Base-by-base conservation (phyloP, 2,888 invertebrate genomes). In the Tetramorium bicarinatum region DNA sequence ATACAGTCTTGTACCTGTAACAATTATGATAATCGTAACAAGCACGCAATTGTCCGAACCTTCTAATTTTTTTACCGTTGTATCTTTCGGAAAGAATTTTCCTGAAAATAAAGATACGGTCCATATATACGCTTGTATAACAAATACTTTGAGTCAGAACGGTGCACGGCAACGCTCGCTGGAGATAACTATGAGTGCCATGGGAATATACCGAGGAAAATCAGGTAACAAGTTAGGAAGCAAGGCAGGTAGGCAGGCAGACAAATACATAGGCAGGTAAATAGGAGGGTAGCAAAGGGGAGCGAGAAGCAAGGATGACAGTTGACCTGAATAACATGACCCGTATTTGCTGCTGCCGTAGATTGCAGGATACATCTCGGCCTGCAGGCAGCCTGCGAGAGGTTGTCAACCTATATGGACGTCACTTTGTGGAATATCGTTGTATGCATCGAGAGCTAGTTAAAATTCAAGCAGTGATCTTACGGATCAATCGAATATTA, bases 301-400 rank as follows among this genome's bases (percentile, higher is more conserved):
- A 71, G 69, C 62, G 29, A 80, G 52, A 72, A 44, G 75, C 85
- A 87, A 85, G 87, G 85, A 85, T 75, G 72, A 71, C 77, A 80
- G 82, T 77, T 89, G 89, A 87, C 88, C 89, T 75, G 83, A 87
- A 89, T 89, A 88, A 44, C 81, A 47, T 88, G 89, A 88, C 89
- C 89, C 25, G 85, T 87, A 89, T 89, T 87, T 79, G 79, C 52
- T n/a, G 61, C 62, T 49, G 29, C 41, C 52, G 64, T 72, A 81
- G 77, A 18, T 82, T 15, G 79, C 83, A 85, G 80, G 87, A 69
- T 49, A 47, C 82, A 59, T 29, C 47, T 71, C 61, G 71, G 56
- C 79, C 54, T 52, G 47, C 66, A 29, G 6, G 77, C 71, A 79
- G 83, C 76, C 85, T 80, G 88, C 41, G 66, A 21, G 18, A 62